A percentile compares a stretch with the other conserved stretches of the same genome.
phyloP scores from a whole-genome alignment of 2,113 vertebrate genomes.

The Toxotes jaculatrix region DNA sequence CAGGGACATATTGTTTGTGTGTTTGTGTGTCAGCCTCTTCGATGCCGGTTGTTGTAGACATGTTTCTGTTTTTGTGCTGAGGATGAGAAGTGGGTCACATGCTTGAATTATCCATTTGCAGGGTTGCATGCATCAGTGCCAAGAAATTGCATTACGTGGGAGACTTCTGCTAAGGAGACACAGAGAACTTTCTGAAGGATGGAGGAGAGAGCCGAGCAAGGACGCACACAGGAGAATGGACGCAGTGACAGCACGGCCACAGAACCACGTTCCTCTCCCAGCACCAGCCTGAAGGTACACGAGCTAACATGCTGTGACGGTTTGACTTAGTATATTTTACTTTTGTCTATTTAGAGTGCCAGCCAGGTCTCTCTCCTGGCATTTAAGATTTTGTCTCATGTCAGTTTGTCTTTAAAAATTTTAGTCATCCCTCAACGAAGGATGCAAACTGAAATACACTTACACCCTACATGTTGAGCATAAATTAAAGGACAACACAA shows the following conservation, averaged over 20 bases:
- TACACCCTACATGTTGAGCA: no score
- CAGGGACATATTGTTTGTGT: conserved; percentile 8
- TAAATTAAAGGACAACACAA: no score
- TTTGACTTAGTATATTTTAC: not conserved
- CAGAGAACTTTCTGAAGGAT: conserved; percentile 69
- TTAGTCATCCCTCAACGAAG: no score
- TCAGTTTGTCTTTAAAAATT: no score
- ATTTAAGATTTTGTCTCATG: no score
- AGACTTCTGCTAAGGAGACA: conserved; percentile 71
- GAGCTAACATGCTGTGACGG: not conserved
- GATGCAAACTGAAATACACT: no score
- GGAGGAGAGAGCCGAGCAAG: conserved; percentile 65
- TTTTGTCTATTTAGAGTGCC: not conserved
- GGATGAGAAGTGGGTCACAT: conserved; percentile 80
- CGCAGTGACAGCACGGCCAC: conserved; percentile 41
- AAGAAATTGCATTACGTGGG: conserved; percentile 75
- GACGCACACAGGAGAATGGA: conserved; percentile 67
- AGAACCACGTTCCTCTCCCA: conserved; percentile 43
- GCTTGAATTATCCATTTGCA: conserved; percentile 82
- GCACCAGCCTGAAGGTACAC: conserved; percentile 78
- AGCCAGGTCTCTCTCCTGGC: not conserved
- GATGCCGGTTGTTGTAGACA: conserved; percentile 29
- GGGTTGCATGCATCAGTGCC: conserved; percentile 78
- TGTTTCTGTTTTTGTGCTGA: conserved; percentile 52
- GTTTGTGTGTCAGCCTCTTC: conserved; percentile 23